Evolutionary conservation across 2,797 vertebrate species (phyloP).

Genomic region (Tangara arthus): DNA sequence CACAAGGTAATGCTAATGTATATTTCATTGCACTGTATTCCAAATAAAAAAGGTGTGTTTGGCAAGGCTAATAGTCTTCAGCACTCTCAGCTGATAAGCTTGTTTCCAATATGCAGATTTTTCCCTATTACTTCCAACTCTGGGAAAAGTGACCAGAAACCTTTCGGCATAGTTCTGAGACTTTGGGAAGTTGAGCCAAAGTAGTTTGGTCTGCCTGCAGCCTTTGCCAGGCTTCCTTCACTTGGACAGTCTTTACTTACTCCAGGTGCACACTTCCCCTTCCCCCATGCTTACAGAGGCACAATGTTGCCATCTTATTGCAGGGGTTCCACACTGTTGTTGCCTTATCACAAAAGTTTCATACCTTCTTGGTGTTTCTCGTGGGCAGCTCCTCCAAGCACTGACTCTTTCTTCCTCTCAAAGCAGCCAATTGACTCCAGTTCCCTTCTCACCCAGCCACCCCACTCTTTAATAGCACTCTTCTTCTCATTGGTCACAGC

Average conservation of each 20-base stretch:
- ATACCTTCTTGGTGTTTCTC: not conserved
- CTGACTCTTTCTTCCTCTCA: not conserved
- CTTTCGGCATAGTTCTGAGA: not conserved
- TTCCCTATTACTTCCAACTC: not conserved
- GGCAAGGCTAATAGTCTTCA: not conserved
- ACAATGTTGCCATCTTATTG: not conserved
- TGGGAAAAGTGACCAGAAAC: not conserved
- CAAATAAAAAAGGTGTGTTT: not conserved
- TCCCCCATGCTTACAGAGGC: not conserved
- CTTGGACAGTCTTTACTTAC: not conserved
- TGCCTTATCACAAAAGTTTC: not conserved
- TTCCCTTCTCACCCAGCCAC: not conserved
- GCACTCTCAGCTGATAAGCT: not conserved
- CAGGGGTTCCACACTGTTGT: not conserved
- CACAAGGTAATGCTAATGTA: not conserved
- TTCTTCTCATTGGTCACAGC: not conserved
- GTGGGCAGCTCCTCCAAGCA: not conserved
- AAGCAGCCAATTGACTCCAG: not conserved
- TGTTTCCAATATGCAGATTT: not conserved
- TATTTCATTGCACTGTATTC: not conserved
- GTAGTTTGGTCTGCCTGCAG: not conserved
- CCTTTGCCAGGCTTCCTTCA: not conserved
- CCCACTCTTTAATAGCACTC: not conserved
- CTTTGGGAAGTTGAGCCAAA: not conserved
- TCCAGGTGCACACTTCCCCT: not conserved